Conservation (phyloP, 2,113 vertebrate species). For the Festucalex cinctus region DNA sequence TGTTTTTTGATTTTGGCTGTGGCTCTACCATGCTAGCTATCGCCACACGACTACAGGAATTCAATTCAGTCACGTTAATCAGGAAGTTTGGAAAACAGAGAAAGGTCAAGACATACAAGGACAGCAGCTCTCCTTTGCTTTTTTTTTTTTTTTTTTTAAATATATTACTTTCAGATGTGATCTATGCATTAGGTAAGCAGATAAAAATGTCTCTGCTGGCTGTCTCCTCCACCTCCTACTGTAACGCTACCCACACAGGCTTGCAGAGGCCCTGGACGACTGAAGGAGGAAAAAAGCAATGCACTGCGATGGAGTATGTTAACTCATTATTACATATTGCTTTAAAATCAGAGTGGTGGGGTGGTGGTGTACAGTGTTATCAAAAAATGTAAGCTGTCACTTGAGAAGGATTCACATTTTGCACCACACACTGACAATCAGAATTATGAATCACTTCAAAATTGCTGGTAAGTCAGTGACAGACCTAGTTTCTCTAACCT, state of each 20-base stretch:
- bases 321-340: constrained; percentile 42
- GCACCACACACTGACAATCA: constrained; percentile 39
- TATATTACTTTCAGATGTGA: constrained; percentile 31
- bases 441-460: constrained; percentile 41
- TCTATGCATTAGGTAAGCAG: constrained; percentile 39
- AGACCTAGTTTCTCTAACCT: constrained; percentile 43
- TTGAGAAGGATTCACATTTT: not conserved
- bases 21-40: constrained; percentile 73
- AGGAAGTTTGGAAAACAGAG: constrained; percentile 57
- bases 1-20: constrained; percentile 50
- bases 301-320: constrained; percentile 59
- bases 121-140: constrained; percentile 59
- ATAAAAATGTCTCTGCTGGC: constrained; percentile 48
- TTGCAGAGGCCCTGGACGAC: constrained; percentile 58
- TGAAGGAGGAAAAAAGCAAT: constrained; percentile 65
- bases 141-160: no score
- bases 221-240: constrained; percentile 56
- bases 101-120: constrained; percentile 50
- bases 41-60: constrained; percentile 31
- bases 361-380: not conserved
- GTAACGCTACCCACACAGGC: constrained; percentile 65
- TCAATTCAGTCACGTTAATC: constrained; percentile 48
- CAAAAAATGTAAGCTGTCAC: constrained; percentile 12
- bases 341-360: not conserved
- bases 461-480: constrained; percentile 57